Conservation (phyloP, 2,113 vertebrate species). For the Anser brachyrhynchus region DNA sequence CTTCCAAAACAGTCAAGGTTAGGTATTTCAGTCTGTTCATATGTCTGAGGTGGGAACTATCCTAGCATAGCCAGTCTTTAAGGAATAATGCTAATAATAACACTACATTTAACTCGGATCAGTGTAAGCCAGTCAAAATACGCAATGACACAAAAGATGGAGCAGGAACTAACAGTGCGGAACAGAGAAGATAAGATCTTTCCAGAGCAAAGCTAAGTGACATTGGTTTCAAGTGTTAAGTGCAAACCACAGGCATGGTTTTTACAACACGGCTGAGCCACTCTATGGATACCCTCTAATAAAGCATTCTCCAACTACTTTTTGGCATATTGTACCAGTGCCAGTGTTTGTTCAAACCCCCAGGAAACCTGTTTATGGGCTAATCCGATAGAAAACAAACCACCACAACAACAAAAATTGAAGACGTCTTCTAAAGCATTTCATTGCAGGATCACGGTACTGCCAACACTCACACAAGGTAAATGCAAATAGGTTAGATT, state of each 20-base stretch:
- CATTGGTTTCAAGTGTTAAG: not conserved
- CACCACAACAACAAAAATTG: not conserved
- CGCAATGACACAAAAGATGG: not conserved
- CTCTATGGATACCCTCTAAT: rapidly evolving
- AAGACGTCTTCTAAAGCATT: not conserved
- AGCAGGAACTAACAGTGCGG: not conserved
- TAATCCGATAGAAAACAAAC: not conserved
- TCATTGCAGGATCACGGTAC: not conserved
- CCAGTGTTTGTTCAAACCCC: not conserved
- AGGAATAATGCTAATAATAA: not conserved
- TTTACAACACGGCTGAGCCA: not conserved
- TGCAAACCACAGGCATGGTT: not conserved
- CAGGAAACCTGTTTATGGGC: not conserved
- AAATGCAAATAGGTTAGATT: not conserved
- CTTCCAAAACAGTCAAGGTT: not conserved
- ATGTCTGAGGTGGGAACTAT: not conserved
- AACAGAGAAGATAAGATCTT: not conserved
- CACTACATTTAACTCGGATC: not conserved
- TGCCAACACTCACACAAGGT: not conserved
- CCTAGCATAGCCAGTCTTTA: not conserved
- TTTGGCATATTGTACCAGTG: not conserved
- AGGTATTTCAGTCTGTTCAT: not conserved
- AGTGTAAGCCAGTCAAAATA: not conserved
- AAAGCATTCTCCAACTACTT: not conserved
- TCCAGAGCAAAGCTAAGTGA: not conserved